Evolutionary conservation across 2,797 vertebrate species (phyloP).

Genomic region (Labroides dimidiatus): DNA sequence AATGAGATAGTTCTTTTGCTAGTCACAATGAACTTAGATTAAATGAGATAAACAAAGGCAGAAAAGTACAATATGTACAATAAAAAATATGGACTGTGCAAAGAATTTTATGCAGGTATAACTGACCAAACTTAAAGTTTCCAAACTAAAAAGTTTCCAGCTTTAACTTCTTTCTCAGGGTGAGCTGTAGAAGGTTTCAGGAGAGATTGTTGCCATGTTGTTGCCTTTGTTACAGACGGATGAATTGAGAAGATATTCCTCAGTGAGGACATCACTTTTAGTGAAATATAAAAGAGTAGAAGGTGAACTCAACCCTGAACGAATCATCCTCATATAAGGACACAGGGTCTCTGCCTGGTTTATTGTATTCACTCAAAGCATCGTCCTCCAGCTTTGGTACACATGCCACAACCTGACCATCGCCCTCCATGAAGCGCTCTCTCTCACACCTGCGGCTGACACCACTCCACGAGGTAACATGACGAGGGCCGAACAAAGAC

Average conservation of each 20-base stretch:
- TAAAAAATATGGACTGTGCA: too few relatives aligned
- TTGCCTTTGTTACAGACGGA: background rate
- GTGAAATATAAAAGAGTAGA: background rate
- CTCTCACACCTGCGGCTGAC: background rate
- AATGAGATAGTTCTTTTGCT: too few relatives aligned
- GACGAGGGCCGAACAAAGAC: constrained; percentile 2
- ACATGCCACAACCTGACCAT: background rate
- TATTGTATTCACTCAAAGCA: background rate
- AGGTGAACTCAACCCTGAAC: background rate
- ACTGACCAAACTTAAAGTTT: too few relatives aligned
- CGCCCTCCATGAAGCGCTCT: background rate
- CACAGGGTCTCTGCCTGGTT: background rate
- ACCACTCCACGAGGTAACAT: background rate
- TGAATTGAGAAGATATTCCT: background rate
- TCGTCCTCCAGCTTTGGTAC: background rate
- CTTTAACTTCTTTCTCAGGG: too few relatives aligned
- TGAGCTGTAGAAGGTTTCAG: too few relatives aligned
- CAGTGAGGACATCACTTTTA: background rate
- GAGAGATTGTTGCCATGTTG: background rate
- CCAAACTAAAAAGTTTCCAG: too few relatives aligned
- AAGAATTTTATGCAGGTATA: too few relatives aligned
- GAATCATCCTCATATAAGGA: background rate
- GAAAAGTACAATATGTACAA: too few relatives aligned
- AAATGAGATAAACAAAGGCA: too few relatives aligned
- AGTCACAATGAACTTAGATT: too few relatives aligned